A percentile compares a stretch with the other conserved stretches of the same genome.
phyloP scores from a whole-genome alignment of 2,888 invertebrate genomes.

The Andrena fulva region DNA sequence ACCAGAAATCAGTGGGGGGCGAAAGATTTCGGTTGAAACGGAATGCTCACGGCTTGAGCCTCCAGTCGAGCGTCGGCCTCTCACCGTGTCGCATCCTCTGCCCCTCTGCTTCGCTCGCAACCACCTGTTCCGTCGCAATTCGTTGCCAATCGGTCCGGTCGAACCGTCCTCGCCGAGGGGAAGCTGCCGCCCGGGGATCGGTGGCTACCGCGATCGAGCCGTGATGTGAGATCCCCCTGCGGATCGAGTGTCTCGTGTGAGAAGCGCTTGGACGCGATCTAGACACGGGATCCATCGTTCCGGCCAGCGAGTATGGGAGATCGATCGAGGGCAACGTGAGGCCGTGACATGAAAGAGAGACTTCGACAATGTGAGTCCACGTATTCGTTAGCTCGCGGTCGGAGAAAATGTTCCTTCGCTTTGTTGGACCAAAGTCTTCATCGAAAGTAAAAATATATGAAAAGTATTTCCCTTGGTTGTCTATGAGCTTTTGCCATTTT shows the following conservation, averaged over 20 bases:
- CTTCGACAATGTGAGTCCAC: constrained; percentile 78
- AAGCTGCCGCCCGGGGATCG: background rate
- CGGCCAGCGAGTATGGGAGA: constrained; percentile 45
- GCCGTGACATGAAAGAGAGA: constrained; percentile 80
- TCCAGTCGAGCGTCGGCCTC: constrained; percentile 82
- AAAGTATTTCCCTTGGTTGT: no score
- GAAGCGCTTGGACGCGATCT: background rate
- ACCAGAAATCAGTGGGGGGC: constrained; percentile 72
- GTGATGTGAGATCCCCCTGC: constrained; percentile 16
- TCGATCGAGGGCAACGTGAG: constrained; percentile 49
- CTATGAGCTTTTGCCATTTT: no score
- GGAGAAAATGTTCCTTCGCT: background rate
- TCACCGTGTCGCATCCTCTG: constrained; percentile 71
- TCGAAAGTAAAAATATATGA: no score
- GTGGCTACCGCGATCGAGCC: background rate
- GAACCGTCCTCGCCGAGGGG: background rate
- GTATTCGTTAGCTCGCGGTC: background rate
- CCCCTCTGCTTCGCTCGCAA: background rate
- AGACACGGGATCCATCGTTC: constrained; percentile 6
- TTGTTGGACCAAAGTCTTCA: no score
- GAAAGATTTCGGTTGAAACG: constrained; percentile 77
- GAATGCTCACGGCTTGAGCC: constrained; percentile 75
- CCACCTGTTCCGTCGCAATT: background rate
- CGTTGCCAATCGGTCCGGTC: background rate
- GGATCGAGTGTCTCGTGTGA: background rate